Evolutionary conservation across 2,113 vertebrate genomes (phyloP).

Genomic region (Polyodon spathula): DNA sequence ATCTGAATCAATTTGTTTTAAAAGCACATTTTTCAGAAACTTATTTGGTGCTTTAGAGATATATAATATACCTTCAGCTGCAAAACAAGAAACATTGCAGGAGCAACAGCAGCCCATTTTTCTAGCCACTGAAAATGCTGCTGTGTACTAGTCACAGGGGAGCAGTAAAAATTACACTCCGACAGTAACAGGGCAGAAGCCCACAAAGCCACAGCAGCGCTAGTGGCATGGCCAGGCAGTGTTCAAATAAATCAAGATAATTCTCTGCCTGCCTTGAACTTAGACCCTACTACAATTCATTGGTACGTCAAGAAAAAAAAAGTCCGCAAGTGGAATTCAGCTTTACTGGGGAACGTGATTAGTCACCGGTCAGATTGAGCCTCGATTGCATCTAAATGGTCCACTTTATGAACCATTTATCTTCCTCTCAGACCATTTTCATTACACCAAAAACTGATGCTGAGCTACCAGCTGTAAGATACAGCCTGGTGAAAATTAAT

Average conservation of each 20-base stretch:
- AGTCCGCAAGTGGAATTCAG: slow-evolving; percentile 65
- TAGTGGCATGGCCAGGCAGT: slow-evolving; percentile 61
- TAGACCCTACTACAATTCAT: slow-evolving; percentile 88
- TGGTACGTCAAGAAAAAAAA: slow-evolving; percentile 53
- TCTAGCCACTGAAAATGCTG: slow-evolving; percentile 76
- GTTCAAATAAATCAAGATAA: slow-evolving; percentile 96
- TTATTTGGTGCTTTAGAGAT: slow-evolving; percentile 85
- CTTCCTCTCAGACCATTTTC: slow-evolving; percentile 96
- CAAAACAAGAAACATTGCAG: slow-evolving; percentile 79
- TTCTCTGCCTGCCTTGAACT: slow-evolving; percentile 95
- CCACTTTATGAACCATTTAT: slow-evolving; percentile 98
- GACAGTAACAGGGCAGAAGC: slow-evolving; percentile 74
- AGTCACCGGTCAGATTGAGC: slow-evolving; percentile 94
- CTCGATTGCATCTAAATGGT: slow-evolving; percentile 95
- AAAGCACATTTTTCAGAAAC: slow-evolving; percentile 83
- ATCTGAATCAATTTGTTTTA: slow-evolving; percentile 87
- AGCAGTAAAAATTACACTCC: slow-evolving; percentile 78
- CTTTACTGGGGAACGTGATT: slow-evolving; percentile 73
- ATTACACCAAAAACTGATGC: slow-evolving; percentile 91
- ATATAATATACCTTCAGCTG: slow-evolving; percentile 86
- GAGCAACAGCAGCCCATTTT: slow-evolving; percentile 80
- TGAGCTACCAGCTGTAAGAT: slow-evolving; percentile 92
- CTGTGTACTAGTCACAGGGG: slow-evolving; percentile 70
- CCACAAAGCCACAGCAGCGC: slow-evolving; percentile 64
- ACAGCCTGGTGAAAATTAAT: slow-evolving; percentile 93